phyloP scores from a whole-genome alignment of 92 coral and sea anemone genomes.

The Paramuricea clavata region DNA sequence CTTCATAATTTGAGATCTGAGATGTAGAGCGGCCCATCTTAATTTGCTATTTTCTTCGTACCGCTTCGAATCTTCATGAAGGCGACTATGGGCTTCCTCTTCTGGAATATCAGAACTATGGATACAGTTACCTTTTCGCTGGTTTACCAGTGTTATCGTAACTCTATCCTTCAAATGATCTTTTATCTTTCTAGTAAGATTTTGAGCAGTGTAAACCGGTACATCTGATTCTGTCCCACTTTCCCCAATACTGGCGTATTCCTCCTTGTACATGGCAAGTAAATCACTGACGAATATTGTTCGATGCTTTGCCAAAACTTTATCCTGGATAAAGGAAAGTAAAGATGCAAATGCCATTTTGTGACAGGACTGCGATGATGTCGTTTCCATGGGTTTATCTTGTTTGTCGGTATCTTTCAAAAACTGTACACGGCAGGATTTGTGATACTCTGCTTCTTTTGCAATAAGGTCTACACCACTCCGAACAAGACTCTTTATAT shows the following conservation, averaged over 20 bases:
- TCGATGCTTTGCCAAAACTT: constrained; percentile 34
- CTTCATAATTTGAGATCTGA: constrained; percentile 45
- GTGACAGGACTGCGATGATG: constrained; percentile 27
- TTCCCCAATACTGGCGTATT: neutral
- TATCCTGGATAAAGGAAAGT: constrained; percentile 25
- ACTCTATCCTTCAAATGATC: constrained; percentile 36
- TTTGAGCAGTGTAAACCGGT: constrained; percentile 37
- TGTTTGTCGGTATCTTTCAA: constrained; percentile 33
- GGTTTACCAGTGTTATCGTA: constrained; percentile 12
- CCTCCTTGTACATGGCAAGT: constrained; percentile 37
- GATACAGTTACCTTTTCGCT: constrained; percentile 37
- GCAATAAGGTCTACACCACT: constrained; percentile 47
- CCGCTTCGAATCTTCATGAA: constrained; percentile 22
- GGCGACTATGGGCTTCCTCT: constrained; percentile 44
- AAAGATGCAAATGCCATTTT: constrained; percentile 31
- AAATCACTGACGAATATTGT: constrained; percentile 1
- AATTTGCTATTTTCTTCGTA: constrained; percentile 40
- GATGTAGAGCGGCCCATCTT: constrained; percentile 35
- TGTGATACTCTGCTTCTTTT: constrained; percentile 45
- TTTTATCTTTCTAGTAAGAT: constrained; percentile 12
- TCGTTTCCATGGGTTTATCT: constrained; percentile 7
- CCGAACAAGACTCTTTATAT: constrained; percentile 27
- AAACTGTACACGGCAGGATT: constrained; percentile 24
- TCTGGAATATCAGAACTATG: constrained; percentile 37
- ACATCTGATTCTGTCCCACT: neutral